Evolutionary conservation across 2,888 invertebrate genomes (phyloP).

Genomic region (Lagria hirta): DNA sequence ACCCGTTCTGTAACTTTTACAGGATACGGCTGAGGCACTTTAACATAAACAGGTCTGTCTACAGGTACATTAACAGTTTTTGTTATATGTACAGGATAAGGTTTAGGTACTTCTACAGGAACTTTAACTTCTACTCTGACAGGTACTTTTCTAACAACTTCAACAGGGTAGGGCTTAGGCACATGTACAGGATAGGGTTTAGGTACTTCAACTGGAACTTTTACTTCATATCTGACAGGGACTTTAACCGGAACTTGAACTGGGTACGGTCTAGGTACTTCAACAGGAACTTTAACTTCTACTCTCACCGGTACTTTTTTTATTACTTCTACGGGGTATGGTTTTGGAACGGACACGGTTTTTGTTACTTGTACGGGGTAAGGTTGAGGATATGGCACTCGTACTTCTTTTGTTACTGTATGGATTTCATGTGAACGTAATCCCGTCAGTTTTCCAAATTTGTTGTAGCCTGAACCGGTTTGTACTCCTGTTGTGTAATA

Average conservation of each 20-base stretch:
- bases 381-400: conserved; percentile 27
- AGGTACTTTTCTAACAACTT: conserved; percentile 40
- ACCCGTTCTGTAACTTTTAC: background rate
- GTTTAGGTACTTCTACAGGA: conserved; percentile 28
- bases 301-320: conserved; percentile 38
- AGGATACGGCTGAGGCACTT: conserved; percentile 6
- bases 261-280: conserved; percentile 40
- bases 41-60: conserved; percentile 11
- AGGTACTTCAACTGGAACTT: conserved; percentile 41
- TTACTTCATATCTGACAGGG: conserved; percentile 24
- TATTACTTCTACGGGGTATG: conserved; percentile 33
- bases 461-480: too few relatives aligned
- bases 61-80: too few relatives aligned
- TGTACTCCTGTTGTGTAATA: too few relatives aligned
- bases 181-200: conserved; percentile 43
- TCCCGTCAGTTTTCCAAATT: too few relatives aligned
- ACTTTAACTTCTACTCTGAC: conserved; percentile 39
- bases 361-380: conserved; percentile 22
- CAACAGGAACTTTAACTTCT: conserved; percentile 38
- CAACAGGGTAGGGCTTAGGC: conserved; percentile 34
- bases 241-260: conserved; percentile 37
- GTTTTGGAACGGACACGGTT: conserved; percentile 31
- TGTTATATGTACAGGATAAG: too few relatives aligned
- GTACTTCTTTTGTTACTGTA: conserved; percentile 17
- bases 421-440: conserved; percentile 11